Evolutionary conservation across 30 jellyfish, hydroid and myxozoan species (phyloP), one percentile per base, ranked within the genome.

Genomic region (Hydra vulgaris): DNA sequence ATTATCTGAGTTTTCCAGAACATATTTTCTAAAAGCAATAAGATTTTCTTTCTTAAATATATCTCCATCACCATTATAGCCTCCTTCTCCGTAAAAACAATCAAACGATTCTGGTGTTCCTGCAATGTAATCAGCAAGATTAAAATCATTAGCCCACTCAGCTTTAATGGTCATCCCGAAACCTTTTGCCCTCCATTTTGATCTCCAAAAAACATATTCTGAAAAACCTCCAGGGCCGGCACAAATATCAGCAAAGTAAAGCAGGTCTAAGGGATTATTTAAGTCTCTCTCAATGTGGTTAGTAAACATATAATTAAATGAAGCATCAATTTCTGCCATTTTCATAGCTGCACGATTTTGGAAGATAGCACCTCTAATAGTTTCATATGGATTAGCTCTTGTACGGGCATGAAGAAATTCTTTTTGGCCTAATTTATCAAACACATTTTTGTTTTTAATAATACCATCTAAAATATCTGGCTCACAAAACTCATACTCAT

Each of bases 151-250:
- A 0, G 98, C 95, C 80, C 96, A 81, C n/a, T 87, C 95, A 66
- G 95, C 98, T 84, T 74, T 70, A 25, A 82, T 56, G 15, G 98
- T 92, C 17, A 92, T 82, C 21, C 98, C 98, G 71, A 83, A 92
- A 26, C 98, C 98, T 80, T 92, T 92, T 0, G 95, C 72, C 21
- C 78, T 94, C 98, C 98, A 92, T 68, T 92, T 92, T 83, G 85
- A 72, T 26, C 94, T 83, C 98, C 98, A 92, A 4, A 92, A 72
- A 26, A 92, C 88, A 78, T 92, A 92, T 53, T 92, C 98, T 17
- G 98, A 92, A 70, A 92, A 92, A 0, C 98, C 98, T 15, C 98
- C 98, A 54, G 98, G 98, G 15, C 98, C 98, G 26, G 98, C 98
- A 66, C 98, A 92, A 27, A 92, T 92, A 70, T 92, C 98, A 52